Evolutionary conservation across 2,113 vertebrate genomes (phyloP), one percentile per base, ranked within the genome.

Genomic region (Probosciger aterrimus): DNA sequence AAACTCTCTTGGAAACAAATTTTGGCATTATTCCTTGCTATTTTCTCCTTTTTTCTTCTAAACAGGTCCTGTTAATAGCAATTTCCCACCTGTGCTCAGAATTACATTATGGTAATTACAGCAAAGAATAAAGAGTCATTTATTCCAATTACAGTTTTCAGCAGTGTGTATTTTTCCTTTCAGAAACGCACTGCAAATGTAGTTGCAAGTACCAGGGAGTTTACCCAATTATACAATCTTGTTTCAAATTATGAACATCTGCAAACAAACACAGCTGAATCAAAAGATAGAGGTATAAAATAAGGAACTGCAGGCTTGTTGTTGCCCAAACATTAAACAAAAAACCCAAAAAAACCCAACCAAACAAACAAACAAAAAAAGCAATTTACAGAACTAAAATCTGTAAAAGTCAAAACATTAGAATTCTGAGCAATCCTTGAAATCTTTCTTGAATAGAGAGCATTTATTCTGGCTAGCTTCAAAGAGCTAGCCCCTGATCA

Each of bases 101-200:
- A 97, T 94, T 92, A 92, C 88, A 93, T 85, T 65, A 73, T 24
- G 7, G 47, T 24, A 94, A 90, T 93, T 92, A 92, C 27, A 68
- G 77, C 78, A 94, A 85, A 92, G 77, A 95, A 84, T 80, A 78
- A 55, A 96, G 70, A 74, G 60, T 41, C 23, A 69, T 86, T 94
- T 79, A 88, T 92, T 94, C 80, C 71, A 91, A 95, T 90, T 84
- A 85, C 20, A 88, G 7, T 95, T 95, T 92, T 95, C 65, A 94
- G 60, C 20, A 76, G 35, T 70, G 65, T 24, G 11, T 78, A 37
- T 59, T 91, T 90, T 92, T 95, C 46, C 52, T 86, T 96, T 91
- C 92, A 93, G 83, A 82, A 63, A 73, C 68, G 43, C 77, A 81
- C 49, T 18, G 55, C 47, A 93, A 91, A 68, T 79, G 63, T 62